phyloP scores from a whole-genome alignment of 2,113 vertebrate species.

The Ibidorhyncha struthersii region DNA sequence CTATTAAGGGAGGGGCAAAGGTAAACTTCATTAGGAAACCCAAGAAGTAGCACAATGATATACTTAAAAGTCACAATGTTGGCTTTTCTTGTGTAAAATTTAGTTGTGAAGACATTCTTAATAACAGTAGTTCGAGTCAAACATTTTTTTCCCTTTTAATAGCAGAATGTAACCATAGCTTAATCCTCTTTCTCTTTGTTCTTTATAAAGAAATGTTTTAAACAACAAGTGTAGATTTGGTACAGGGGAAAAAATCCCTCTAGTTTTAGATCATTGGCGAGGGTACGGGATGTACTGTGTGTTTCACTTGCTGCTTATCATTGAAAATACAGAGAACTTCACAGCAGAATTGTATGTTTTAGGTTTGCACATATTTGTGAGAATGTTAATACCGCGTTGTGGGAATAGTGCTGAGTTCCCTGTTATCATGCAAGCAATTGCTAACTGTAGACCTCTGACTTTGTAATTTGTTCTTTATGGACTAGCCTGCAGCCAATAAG shows the following conservation, averaged over 20 bases:
- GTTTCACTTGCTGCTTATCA: background rate
- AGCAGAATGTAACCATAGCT: background rate
- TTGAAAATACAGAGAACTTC: background rate
- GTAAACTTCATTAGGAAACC: background rate
- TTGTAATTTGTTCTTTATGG: conserved; percentile 93
- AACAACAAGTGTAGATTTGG: background rate
- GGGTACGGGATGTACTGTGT: background rate
- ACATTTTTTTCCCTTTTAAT: background rate
- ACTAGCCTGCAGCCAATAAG: conserved; percentile 89
- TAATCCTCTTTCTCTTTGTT: background rate
- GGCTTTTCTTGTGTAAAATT: background rate
- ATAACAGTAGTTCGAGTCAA: background rate
- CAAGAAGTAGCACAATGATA: background rate
- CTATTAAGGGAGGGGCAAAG: background rate
- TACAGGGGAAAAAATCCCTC: background rate
- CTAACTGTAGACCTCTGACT: conserved; percentile 87
- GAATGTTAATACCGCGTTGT: conserved; percentile 24
- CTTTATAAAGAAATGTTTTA: background rate
- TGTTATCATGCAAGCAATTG: conserved; percentile 87
- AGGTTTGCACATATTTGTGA: conserved; percentile 43
- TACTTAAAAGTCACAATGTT: background rate
- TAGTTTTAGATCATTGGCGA: background rate
- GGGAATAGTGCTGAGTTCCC: conserved; percentile 75
- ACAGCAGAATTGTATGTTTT: background rate
- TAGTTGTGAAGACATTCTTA: background rate